Evolutionary conservation across 2,797 vertebrate genomes (phyloP).

Genomic region (Phataginus tricuspis): DNA sequence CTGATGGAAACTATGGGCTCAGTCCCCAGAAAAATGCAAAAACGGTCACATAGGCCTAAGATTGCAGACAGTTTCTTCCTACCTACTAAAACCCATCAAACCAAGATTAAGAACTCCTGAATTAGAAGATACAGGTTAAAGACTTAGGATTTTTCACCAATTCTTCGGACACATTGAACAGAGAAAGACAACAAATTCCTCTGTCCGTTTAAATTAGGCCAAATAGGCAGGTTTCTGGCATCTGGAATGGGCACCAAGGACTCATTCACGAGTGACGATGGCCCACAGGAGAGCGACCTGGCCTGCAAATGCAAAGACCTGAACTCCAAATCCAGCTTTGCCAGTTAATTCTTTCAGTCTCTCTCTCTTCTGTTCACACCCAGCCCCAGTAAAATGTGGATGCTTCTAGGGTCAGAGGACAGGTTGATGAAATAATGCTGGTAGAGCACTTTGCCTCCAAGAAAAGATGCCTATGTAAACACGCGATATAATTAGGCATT

Average conservation of each 20-base stretch:
- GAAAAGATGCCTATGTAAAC: conserved; percentile 65
- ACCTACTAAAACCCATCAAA: background rate
- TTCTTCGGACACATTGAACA: conserved; percentile 11
- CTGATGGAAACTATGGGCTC: background rate
- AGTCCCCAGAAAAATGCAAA: background rate
- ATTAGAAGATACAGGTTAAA: background rate
- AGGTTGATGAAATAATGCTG: conserved; percentile 65
- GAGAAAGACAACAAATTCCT: background rate
- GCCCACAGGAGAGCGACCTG: background rate
- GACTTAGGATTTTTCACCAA: conserved; percentile 22
- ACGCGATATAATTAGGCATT: conserved; percentile 74
- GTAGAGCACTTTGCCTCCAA: conserved; percentile 62
- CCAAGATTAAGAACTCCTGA: background rate
- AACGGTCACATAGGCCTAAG: background rate
- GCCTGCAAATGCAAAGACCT: background rate
- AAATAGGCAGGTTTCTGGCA: background rate
- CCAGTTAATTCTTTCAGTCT: conserved; percentile 12
- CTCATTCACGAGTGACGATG: background rate
- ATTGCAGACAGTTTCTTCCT: background rate
- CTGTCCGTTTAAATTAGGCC: background rate
- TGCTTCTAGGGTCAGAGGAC: conserved; percentile 51
- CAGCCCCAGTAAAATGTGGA: background rate
- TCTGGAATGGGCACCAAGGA: background rate
- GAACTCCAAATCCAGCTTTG: background rate
- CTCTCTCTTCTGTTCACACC: conserved; percentile 36